Percentiles rank a stretch among this genome's conserved stretches.
Conservation (phyloP, 2,888 invertebrate genomes). For the Helleia helle region DNA sequence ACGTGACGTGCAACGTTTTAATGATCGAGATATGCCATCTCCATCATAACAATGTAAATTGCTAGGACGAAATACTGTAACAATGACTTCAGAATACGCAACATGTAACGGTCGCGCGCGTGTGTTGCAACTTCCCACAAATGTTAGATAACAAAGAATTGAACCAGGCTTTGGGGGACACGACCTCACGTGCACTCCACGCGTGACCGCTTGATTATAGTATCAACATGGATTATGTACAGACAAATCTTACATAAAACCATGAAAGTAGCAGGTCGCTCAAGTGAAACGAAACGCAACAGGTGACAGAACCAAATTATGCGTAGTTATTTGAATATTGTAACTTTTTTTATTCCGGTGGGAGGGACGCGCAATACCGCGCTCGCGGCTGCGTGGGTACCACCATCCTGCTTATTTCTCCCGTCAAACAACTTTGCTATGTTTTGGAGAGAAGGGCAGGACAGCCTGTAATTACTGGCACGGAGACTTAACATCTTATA, state of each 20-base stretch:
- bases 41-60: constrained; percentile 1
- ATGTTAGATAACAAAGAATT: neutral
- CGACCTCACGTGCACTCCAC: neutral
- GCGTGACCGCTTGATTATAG: neutral
- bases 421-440: too few species aligned
- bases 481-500: too few species aligned
- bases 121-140: constrained; percentile 1
- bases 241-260: neutral
- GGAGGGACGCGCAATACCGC: too few species aligned
- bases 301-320: neutral
- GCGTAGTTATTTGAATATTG: too few species aligned
- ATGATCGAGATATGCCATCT: neutral
- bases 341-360: too few species aligned
- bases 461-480: too few species aligned
- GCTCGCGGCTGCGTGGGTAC: too few species aligned
- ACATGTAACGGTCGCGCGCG: neutral
- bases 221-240: neutral
- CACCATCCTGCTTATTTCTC: too few species aligned
- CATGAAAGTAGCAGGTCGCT: neutral
- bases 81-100: constrained; percentile 1
- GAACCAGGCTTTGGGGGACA: neutral
- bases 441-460: too few species aligned
- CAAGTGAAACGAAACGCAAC: constrained; percentile 2
- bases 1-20: neutral
- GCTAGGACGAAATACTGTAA: neutral